Base-by-base conservation (phyloP, 2,113 vertebrate genomes). In the Pollachius pollachius region DNA sequence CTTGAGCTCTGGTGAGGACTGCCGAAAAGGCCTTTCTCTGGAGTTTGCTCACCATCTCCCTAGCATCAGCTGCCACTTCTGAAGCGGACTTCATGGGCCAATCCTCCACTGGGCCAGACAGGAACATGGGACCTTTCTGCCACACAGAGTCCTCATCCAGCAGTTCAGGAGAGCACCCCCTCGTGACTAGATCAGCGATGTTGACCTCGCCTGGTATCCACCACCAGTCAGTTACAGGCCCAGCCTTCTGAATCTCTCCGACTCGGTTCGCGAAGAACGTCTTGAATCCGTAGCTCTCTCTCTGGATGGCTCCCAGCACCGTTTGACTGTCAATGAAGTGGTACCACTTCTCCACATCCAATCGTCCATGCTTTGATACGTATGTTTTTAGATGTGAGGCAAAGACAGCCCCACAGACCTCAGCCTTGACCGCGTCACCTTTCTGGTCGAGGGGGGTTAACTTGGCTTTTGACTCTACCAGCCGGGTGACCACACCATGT, bases 281-380 rank as follows among this genome's bases (percentile, higher is more conserved):
- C 15, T 81, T 67, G 17, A 54, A 84, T 0, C 75, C 62, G 18
- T 75, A 76, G 23, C 75, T 23, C 23, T 23, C 23, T 23, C 23
- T 23, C 23, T 23, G 23, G 23, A 23, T 23, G 23, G 23, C 23
- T 77, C 1, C 82, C 77, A 0, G 63, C 4, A 85, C 56, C 0
- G 52, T 81, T 15, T 78, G 79, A 23, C 76, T 83, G 1, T 81
- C 16, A 1, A 81, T 16, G 0, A 85, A 1, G 5, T 85, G 76
- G n/a, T 61, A 73, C 61, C 78, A 81, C 13, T 1, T 21, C 1
- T 52, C 2, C 0, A 85, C 62, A 3, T 69, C 11, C 6, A 79
- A 73, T 12, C 4, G 3, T 1, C 67, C 30, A 13, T 83, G 71
- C 0, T 13, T 0, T 12, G 74, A 58, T 18, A 83, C 69, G n/a